These are phyloP conservation scores for Myopa testacea DNA, from an alignment of 2,888 invertebrate genomes.

Conservation along the genomic window DNA sequence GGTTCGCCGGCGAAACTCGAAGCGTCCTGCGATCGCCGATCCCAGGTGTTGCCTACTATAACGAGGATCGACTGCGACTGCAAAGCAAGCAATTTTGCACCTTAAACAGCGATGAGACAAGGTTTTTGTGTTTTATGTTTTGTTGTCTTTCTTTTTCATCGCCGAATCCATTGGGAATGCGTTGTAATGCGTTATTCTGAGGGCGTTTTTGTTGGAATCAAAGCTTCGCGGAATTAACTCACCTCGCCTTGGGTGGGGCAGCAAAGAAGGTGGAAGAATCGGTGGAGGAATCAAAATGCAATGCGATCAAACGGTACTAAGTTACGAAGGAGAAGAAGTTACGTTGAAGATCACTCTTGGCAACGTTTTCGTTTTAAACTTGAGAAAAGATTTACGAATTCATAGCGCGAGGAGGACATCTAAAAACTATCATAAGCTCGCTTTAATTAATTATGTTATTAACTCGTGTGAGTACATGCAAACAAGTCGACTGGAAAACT, in stretches of 20 bases:
- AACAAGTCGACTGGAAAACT: slow-evolving; percentile 7
- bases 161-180: slow-evolving; percentile 24
- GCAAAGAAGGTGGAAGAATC: background rate
- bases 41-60: slow-evolving; percentile 23
- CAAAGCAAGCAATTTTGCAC: slow-evolving; percentile 7
- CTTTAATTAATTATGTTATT: background rate
- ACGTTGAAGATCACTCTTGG: background rate
- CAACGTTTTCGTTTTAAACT: background rate
- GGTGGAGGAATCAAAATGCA: background rate
- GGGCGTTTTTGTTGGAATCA: background rate
- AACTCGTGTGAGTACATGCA: slow-evolving; percentile 3
- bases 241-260: slow-evolving; percentile 5
- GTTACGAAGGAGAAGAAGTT: background rate
- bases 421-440: background rate
- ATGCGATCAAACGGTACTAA: background rate
- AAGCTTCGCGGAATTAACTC: background rate
- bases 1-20: background rate
- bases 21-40: background rate
- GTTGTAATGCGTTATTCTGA: slow-evolving; percentile 17
- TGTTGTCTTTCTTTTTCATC: background rate
- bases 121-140: background rate
- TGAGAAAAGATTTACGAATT: background rate
- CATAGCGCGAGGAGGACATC: background rate
- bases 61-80: slow-evolving; percentile 10
- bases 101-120: background rate